Evolutionary conservation across 2,113 vertebrate species (phyloP), one percentile per base, ranked within the genome.

Genomic region (Nothobranchius furzeri): DNA sequence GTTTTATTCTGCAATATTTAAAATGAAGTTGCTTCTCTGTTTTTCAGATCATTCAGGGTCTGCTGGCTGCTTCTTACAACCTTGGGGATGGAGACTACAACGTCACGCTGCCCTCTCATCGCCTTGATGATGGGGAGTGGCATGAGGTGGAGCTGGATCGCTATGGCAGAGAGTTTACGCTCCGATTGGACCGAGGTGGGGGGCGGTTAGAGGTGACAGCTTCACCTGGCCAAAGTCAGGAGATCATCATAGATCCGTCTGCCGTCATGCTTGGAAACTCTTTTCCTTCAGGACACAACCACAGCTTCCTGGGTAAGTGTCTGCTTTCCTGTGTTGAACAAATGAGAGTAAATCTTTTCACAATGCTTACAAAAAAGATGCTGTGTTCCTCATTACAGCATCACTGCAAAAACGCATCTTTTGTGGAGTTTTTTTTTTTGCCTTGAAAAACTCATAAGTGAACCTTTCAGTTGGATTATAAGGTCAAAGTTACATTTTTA

Each of bases 101-200:
- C 80, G 53, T 96, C 46, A 94, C 88, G 0, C 92, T 96, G 76
- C 89, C 93, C 15, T 89, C 88, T 74, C 90, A 92, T 77, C 93
- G 68, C 48, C 80, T 96, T 30, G 89, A 94, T 70, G 93, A 95
- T 2, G 95, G 95, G 17, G 94, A 96, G 54, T 97, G 95, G 95
- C 93, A 96, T 14, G 91, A 93, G 14, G 76, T 95, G 78, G 89
- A 92, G 73, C 70, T 96, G 86, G 94, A 96, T 75, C 94, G 95
- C 42, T 91, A 89, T 1, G 94, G 94, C 75, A 93, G 93, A 65
- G 95, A 95, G 84, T 93, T 97, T 85, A 93, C 91, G 10, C 90
- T 97, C 85, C 90, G 89, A 14, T 81, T 96, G 81, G 93, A 95
- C n/a, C 90, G 93, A 60, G 95, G 95, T 4, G 94, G 93, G 14